Evolutionary conservation across 2,113 vertebrate genomes (phyloP).

Genomic region (Camelus dromedarius): DNA sequence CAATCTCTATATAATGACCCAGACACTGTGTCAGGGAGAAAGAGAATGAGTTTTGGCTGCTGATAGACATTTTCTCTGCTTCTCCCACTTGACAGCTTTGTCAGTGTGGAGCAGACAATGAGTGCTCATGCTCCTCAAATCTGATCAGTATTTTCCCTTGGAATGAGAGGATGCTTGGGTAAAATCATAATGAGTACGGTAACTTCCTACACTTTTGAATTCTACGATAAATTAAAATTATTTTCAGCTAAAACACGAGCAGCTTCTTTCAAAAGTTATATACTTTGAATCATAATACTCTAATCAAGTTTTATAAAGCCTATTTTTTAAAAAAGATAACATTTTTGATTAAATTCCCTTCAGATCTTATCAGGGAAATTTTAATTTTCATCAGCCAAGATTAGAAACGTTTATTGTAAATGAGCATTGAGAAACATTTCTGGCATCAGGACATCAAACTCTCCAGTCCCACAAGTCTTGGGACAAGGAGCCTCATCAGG

Average conservation of each 20-base stretch:
- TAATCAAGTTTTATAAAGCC: conserved; percentile 50
- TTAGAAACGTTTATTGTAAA: background rate
- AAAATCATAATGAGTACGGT: conserved; percentile 73
- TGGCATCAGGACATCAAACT: background rate
- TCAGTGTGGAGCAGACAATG: conserved; percentile 62
- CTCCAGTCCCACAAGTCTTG: no score
- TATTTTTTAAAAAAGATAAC: conserved; percentile 58
- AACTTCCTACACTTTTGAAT: conserved; percentile 73
- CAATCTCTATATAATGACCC: conserved; percentile 23
- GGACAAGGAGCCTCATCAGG: fast-evolving
- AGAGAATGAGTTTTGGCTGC: conserved; percentile 36
- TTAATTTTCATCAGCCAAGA: background rate
- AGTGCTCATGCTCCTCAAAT: background rate
- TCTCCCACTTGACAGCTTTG: conserved; percentile 50
- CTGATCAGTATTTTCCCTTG: conserved; percentile 73
- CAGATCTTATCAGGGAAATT: background rate
- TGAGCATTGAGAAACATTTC: background rate
- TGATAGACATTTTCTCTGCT: background rate
- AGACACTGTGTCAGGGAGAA: background rate
- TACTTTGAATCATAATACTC: background rate
- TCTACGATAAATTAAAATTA: conserved; percentile 71
- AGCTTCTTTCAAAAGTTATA: background rate
- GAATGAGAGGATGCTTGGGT: conserved; percentile 71
- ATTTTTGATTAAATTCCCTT: conserved; percentile 70
- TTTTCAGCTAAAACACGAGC: conserved; percentile 72